Conservation (phyloP, 2,113 vertebrate species). For the Periophthalmodon schlosseri region DNA sequence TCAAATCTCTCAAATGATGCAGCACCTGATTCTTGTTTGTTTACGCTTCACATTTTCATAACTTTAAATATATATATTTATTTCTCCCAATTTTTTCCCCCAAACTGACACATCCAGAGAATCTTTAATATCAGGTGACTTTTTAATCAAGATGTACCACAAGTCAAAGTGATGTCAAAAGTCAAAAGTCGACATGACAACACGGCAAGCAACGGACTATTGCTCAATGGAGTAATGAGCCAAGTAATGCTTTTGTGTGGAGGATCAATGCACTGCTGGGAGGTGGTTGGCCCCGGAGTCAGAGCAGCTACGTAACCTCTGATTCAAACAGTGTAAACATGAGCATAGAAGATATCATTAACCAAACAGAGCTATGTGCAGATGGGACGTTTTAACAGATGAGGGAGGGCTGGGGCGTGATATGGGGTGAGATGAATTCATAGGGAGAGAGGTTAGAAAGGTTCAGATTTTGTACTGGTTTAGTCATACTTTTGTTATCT, state of each 20-base stretch:
- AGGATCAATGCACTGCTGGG: constrained; percentile 14
- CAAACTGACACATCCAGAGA: background rate
- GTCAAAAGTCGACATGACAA: constrained; percentile 21
- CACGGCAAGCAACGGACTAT: constrained; percentile 46
- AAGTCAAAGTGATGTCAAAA: constrained; percentile 22
- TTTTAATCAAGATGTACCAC: constrained; percentile 2
- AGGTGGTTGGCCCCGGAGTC: constrained; percentile 2
- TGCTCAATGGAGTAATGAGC: constrained; percentile 25
- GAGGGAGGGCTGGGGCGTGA: constrained; percentile 21
- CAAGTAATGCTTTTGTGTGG: background rate
- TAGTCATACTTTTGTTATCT: background rate
- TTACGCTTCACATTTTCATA: too few species aligned
- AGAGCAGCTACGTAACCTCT: constrained; percentile 13
- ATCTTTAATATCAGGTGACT: constrained; percentile 10
- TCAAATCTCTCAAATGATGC: too few species aligned
- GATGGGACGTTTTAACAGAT: constrained; percentile 29
- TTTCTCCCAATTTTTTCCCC: too few species aligned
- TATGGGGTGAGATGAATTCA: constrained; percentile 23
- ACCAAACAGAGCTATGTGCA: constrained; percentile 46
- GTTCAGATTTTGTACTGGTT: background rate
- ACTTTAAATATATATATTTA: too few species aligned
- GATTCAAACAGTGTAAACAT: constrained; percentile 21
- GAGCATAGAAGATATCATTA: constrained; percentile 32
- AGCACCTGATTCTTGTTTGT: too few species aligned
- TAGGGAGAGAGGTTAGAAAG: constrained; percentile 8